Evolutionary conservation across 2,113 vertebrate genomes (phyloP).

Genomic region (Gadus macrocephalus): DNA sequence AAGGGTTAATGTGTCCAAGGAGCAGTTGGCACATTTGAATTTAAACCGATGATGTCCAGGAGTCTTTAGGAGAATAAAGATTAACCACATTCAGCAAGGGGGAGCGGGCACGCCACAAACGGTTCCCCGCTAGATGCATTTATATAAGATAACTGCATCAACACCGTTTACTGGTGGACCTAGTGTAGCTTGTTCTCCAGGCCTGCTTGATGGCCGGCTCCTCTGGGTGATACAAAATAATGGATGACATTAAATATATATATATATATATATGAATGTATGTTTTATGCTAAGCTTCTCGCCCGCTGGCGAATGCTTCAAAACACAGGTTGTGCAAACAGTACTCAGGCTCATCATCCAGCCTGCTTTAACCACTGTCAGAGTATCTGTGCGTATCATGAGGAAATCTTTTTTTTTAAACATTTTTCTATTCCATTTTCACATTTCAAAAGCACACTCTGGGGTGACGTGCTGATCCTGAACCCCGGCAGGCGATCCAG

Average conservation of each 20-base stretch:
- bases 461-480: conserved; percentile 20
- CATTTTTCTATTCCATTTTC: conserved; percentile 2
- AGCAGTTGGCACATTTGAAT: conserved; percentile 30
- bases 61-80: background rate
- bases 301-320: too few relatives aligned
- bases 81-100: background rate
- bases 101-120: background rate
- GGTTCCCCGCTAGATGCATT: too few relatives aligned
- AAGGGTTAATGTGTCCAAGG: conserved; percentile 40
- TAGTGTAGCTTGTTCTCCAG: too few relatives aligned
- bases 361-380: background rate
- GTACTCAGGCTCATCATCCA: too few relatives aligned
- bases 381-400: background rate
- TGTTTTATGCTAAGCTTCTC: too few relatives aligned
- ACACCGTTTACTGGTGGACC: too few relatives aligned
- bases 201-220: too few relatives aligned
- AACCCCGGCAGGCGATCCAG: conserved; percentile 37
- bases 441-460: conserved; percentile 5
- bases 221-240: too few relatives aligned
- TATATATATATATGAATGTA: too few relatives aligned
- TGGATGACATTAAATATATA: too few relatives aligned
- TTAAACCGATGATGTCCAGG: background rate
- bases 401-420: background rate
- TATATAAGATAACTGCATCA: too few relatives aligned
- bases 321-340: too few relatives aligned